These are phyloP conservation scores for Sialia sialis DNA, from an alignment of 2,113 vertebrate species.

Conservation along the genomic window DNA sequence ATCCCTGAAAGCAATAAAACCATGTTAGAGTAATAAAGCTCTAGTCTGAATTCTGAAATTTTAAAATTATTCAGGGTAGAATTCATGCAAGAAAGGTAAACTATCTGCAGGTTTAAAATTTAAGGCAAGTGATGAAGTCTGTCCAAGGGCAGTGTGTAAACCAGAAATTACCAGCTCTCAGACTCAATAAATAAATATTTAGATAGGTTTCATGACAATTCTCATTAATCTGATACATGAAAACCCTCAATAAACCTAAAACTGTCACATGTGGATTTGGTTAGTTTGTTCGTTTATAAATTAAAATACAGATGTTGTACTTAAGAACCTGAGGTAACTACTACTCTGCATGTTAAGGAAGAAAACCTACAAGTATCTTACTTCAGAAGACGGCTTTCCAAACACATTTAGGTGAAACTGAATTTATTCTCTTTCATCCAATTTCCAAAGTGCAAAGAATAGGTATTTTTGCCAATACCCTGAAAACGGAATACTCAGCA, in stretches of 20 bases:
- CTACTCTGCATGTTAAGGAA: not conserved
- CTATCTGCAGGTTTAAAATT: not conserved
- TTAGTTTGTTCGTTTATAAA: not conserved
- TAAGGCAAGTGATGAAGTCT: not conserved
- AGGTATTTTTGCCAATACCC: not conserved
- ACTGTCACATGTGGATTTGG: not conserved
- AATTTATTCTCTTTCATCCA: not conserved
- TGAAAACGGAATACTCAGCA: not conserved
- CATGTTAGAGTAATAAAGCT: not conserved
- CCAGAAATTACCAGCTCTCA: not conserved
- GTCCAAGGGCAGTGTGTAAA: not conserved
- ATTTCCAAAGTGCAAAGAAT: not conserved
- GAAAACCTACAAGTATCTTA: not conserved
- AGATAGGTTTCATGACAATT: not conserved
- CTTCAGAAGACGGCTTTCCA: not conserved
- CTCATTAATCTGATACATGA: not conserved
- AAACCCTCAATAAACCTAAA: not conserved
- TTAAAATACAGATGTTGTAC: not conserved
- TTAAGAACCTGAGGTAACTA: not conserved
- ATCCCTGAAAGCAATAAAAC: slow-evolving; percentile 77
- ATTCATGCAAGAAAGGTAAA: not conserved
- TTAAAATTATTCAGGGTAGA: not conserved
- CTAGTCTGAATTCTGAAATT: not conserved
- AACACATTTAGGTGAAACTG: not conserved
- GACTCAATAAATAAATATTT: not conserved